Conservation (phyloP, 2,888 invertebrate species). For the Xestoiulus laeticollis region DNA sequence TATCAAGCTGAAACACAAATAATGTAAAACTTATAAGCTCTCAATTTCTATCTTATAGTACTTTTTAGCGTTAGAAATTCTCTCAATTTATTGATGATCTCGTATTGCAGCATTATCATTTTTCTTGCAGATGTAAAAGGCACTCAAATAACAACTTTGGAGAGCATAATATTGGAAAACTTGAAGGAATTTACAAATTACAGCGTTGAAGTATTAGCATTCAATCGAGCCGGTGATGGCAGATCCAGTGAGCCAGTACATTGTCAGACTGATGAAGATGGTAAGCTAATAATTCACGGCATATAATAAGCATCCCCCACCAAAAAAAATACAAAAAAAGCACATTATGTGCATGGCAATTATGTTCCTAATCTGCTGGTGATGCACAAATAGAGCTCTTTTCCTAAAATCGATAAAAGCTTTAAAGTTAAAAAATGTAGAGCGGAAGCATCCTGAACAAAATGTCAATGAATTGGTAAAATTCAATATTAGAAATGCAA, state of each 20-base stretch:
- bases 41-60: neutral
- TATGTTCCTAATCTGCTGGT: neutral
- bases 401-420: neutral
- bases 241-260: conserved; percentile 78
- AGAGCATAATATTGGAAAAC: conserved; percentile 69
- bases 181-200: conserved; percentile 87
- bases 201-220: conserved; percentile 83
- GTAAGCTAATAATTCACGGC: conserved; percentile 65
- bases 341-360: neutral
- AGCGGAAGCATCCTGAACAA: neutral
- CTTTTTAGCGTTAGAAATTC: neutral
- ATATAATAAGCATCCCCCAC: neutral
- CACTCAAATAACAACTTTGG: conserved; percentile 19
- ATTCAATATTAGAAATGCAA: too few species aligned
- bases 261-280: conserved; percentile 86
- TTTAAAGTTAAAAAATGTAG: neutral
- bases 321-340: neutral
- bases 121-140: conserved; percentile 37
- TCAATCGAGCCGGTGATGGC: conserved; percentile 86
- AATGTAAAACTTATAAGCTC: neutral
- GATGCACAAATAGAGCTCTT: neutral
- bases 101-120: neutral
- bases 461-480: neutral
- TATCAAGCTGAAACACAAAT: too few species aligned
- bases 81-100: neutral